phyloP scores from a whole-genome alignment of 2,113 vertebrate genomes.

The Lanius collurio region DNA sequence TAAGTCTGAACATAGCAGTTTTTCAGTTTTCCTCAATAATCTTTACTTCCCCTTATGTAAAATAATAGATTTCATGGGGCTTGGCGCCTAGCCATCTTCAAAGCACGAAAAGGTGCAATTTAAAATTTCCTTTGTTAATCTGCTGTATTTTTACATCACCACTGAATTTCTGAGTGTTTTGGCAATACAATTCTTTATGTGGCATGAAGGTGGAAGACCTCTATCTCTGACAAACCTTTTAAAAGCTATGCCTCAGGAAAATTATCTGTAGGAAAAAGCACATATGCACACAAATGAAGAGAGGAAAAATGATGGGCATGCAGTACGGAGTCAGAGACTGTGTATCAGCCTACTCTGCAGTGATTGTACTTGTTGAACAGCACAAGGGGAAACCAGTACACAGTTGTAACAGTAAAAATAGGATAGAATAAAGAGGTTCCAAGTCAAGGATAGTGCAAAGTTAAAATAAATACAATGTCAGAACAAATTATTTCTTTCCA shows the following conservation, averaged over 20 bases:
- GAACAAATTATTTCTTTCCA: neutral
- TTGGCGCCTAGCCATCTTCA: too few species aligned
- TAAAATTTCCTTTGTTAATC: neutral
- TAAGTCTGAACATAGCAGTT: too few species aligned
- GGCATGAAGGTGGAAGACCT: neutral
- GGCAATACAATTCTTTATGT: neutral
- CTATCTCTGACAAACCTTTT: neutral
- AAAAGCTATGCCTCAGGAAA: neutral
- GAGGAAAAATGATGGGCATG: neutral
- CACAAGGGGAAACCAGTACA: neutral
- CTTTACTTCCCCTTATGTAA: too few species aligned
- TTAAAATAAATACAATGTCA: neutral
- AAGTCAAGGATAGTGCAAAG: neutral
- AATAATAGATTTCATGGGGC: too few species aligned
- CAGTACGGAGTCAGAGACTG: neutral
- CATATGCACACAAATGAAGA: neutral
- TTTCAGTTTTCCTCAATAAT: too few species aligned
- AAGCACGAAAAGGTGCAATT: neutral
- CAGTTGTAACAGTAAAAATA: neutral
- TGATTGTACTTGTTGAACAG: neutral
- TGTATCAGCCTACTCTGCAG: neutral
- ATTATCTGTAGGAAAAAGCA: neutral
- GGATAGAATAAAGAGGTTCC: neutral
- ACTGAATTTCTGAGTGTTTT: neutral
- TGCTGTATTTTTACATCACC: neutral